Evolutionary conservation across 2,797 vertebrate species (phyloP).

Genomic region (Geotrypetes seraphini): DNA sequence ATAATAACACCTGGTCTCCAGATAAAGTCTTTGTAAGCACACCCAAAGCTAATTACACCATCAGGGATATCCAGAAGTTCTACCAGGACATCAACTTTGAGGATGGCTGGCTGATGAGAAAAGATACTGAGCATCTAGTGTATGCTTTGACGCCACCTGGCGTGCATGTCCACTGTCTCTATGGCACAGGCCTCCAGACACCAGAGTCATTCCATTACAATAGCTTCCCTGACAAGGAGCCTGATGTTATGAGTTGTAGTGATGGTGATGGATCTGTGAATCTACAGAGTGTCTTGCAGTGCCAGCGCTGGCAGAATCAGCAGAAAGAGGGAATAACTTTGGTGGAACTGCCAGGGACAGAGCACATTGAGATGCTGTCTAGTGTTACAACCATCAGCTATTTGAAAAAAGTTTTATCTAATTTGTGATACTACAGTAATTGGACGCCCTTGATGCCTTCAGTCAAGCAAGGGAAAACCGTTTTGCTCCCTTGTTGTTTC

Average conservation of each 20-base stretch:
- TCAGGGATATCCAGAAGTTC: constrained; percentile 71
- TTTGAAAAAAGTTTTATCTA: constrained; percentile 73
- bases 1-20: constrained; percentile 74
- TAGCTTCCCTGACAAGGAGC: constrained; percentile 82
- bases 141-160: constrained; percentile 59
- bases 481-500: constrained; percentile 21
- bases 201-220: constrained; percentile 71
- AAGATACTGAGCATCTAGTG: constrained; percentile 76
- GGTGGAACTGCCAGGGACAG: constrained; percentile 68
- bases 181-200: constrained; percentile 73
- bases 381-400: constrained; percentile 78
- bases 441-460: constrained; percentile 25
- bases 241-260: constrained; percentile 57
- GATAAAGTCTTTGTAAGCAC: constrained; percentile 77
- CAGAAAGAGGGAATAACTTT: constrained; percentile 71
- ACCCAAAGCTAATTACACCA: constrained; percentile 74
- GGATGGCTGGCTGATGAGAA: constrained; percentile 86
- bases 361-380: constrained; percentile 84
- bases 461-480: constrained; percentile 19
- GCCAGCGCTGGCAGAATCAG: constrained; percentile 60
- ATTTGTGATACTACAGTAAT: constrained; percentile 21
- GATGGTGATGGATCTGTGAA: constrained; percentile 92
- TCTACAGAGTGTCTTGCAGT: constrained; percentile 72
- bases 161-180: constrained; percentile 80
- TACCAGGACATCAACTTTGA: constrained; percentile 75